These are phyloP conservation scores for Hemistola chrysoprasaria DNA, from an alignment of 2,888 invertebrate species.

Conservation along the genomic window DNA sequence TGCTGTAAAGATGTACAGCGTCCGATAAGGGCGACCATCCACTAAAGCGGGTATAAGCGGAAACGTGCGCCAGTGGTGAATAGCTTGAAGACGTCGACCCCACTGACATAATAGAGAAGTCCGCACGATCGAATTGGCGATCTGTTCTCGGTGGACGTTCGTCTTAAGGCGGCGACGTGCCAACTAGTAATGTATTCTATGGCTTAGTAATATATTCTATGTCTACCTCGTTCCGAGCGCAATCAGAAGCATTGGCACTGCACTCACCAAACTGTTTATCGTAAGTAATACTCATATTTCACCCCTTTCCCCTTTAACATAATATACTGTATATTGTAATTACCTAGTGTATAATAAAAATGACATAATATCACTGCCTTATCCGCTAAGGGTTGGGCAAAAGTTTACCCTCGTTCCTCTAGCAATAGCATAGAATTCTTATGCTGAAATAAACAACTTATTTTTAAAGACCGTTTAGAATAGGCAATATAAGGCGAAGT, in stretches of 20 bases:
- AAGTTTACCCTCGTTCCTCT: too few species aligned
- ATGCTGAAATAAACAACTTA: too few species aligned
- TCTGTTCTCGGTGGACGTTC: slow-evolving; percentile 8
- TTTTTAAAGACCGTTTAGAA: too few species aligned
- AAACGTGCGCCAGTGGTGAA: slow-evolving; percentile 19
- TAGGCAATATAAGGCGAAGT: too few species aligned
- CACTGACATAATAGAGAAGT: not conserved
- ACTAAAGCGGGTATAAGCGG: slow-evolving; percentile 11
- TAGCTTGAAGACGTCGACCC: slow-evolving; percentile 5
- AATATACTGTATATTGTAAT: too few species aligned
- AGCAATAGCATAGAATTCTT: too few species aligned
- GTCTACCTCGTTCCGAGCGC: slow-evolving; percentile 32
- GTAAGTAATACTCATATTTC: slow-evolving; percentile 18
- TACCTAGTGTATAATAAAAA: too few species aligned
- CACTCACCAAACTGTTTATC: slow-evolving; percentile 22
- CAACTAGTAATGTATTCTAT: slow-evolving; percentile 28
- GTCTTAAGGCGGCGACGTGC: slow-evolving; percentile 24
- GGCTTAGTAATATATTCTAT: slow-evolving; percentile 25
- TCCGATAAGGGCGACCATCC: slow-evolving; percentile 22
- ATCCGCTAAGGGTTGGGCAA: too few species aligned
- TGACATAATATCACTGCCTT: too few species aligned
- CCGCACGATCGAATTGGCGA: slow-evolving; percentile 15
- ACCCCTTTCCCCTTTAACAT: too few species aligned
- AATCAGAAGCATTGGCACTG: slow-evolving; percentile 30
- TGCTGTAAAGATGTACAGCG: slow-evolving; percentile 35